Evolutionary conservation across 2,113 vertebrate species (phyloP), one percentile per base, ranked within the genome.

Genomic region (Leptocoma aspasia): DNA sequence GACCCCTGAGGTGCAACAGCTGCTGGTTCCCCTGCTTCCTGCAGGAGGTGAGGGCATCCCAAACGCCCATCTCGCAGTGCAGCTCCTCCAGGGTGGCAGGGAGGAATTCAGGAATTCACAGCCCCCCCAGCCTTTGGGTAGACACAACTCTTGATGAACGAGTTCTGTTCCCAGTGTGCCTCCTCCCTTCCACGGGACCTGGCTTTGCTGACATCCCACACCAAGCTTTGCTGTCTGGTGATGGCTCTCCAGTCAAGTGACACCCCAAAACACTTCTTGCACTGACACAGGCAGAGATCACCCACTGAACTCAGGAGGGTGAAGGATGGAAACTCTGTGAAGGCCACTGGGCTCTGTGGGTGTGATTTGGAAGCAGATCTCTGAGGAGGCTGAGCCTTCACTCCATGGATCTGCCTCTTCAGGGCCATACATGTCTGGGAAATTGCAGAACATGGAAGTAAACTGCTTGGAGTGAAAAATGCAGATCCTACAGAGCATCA

Each of bases 21-120:
- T 99, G 99, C 96, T 99, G 97, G 94, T 99, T 98, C 96, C 99
- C 99, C 42, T 99, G 99, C 94, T 99, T 99, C 95, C 98, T 99
- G 68, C 99, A 99, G 97, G 97, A 99, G 99, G 99, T 99, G 86
- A 98, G 98, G 86, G 20, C 5, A 13, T 41, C 63, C 71, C 44
- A 37, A 54, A 3, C 16, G 27, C n/a, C 56, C 57, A 8, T 10
- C 47, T 47, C 0, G 0, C 59, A 9, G 22, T 6, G 41, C 45
- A 47, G 37, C 61, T 24, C 57, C 42, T 44, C 0, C 1, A 42
- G 82, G 50, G 27, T 3, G 30, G 23, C 59, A 47, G 73, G 50
- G 50, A 56, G 45, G 59, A 33, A 18, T 23, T 73, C 8, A 44
- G 45, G 57, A 41, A 31, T 59, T 88, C 21, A 44, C 33, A n/a